These are phyloP conservation scores for Dascillus cervinus DNA, from an alignment of 2,888 invertebrate genomes.

Conservation along the genomic window DNA sequence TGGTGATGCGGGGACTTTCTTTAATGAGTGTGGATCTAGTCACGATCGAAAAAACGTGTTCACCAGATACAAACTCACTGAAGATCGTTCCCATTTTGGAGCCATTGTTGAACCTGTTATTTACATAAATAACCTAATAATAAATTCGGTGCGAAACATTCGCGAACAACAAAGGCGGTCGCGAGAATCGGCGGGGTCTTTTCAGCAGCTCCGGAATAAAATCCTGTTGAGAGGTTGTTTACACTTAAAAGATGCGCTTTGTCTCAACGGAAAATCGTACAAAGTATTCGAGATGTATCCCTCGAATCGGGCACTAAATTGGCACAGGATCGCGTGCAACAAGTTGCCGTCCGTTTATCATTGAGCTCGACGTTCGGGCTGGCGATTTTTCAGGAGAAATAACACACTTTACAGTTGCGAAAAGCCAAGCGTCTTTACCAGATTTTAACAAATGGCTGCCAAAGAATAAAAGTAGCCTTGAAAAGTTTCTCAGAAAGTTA, in stretches of 20 bases:
- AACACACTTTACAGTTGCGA: constrained; percentile 14
- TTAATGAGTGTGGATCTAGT: constrained; percentile 90
- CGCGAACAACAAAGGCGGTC: too few species aligned
- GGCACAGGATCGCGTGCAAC: too few species aligned
- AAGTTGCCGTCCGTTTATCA: constrained; percentile 15
- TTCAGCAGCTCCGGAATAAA: too few species aligned
- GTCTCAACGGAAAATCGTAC: too few species aligned
- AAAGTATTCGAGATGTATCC: too few species aligned
- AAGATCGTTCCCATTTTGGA: constrained; percentile 36
- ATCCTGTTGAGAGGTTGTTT: constrained; percentile 31
- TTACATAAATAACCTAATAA: too few species aligned
- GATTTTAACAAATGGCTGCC: constrained; percentile 40
- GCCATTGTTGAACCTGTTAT: too few species aligned
- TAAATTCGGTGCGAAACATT: too few species aligned
- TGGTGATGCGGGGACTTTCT: constrained; percentile 11
- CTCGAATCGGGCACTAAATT: too few species aligned
- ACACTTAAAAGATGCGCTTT: constrained; percentile 26
- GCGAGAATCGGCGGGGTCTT: too few species aligned
- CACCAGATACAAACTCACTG: constrained; percentile 71
- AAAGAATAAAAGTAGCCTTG: constrained; percentile 39
- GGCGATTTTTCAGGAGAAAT: constrained; percentile 4
- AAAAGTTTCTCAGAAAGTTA: constrained; percentile 41
- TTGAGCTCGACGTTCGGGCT: constrained; percentile 11
- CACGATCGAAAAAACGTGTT: constrained; percentile 56
- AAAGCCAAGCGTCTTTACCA: constrained; percentile 35